Base-by-base conservation (phyloP, 2,888 invertebrate species). In the Bellardia pandia region DNA sequence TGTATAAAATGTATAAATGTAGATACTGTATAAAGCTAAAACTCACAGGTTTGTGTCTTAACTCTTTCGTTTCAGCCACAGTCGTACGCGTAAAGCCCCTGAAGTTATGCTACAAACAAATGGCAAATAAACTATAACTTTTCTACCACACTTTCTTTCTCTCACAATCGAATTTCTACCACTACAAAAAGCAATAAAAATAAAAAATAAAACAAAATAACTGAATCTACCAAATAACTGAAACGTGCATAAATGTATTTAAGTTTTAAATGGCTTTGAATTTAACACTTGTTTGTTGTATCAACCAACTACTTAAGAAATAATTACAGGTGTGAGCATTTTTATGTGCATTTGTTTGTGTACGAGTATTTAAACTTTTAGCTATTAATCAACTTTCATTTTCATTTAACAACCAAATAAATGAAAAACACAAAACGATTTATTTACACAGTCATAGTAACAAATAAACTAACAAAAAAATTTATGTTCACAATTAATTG, bases 361-460 rank as follows among this genome's bases (percentile, higher is more conserved):
- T 69, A 60, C 58, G 11, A 81, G 56, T 56, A 77, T 56, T 76
- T 53, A 64, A 45, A 51, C 40, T 69, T 53, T 77, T 69, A 56
- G 48, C 60, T 37, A 62, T 42, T 69, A 64, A 64, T 71, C 51
- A 85, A 85, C 85, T 85, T 80, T 85, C 85, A 75, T 80, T 85
- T 85, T 85, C 79, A 75, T 60, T 23, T 79, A 60, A 79, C 62
- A 62, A 74, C 2, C 40, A 74, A 58, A 72, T 37, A 64, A 71
- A 71, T 53, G 48, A 6, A 9, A 51, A 53, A 40, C 30, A 42
- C 7, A 72, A 40, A 42, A 56, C 40, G 40, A 2, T 14, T 62
- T 71, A 60, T 60, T 60, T 60, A n/a, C 60, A 72, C 37, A 66
- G 66, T 9, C 42, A 2, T 9, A 45, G 42, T 45, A 40, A 40